Evolutionary conservation across 2,113 vertebrate genomes (phyloP).

Genomic region (Poeciliopsis turrubarensis): DNA sequence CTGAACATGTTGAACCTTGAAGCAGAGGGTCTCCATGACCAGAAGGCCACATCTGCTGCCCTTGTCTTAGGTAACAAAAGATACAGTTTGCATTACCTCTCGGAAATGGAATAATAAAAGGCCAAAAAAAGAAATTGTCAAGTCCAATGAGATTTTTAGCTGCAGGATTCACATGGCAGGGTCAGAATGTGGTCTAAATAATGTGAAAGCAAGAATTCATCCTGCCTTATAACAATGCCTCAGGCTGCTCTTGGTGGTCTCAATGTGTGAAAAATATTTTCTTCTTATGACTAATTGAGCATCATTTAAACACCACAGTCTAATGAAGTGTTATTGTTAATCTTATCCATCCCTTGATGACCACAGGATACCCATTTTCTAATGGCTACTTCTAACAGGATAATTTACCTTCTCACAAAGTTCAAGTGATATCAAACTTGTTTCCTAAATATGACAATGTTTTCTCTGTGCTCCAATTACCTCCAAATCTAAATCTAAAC

Average conservation of each 20-base stretch:
- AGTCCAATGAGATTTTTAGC: neutral
- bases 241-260: neutral
- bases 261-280: no score
- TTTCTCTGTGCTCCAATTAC: neutral
- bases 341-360: neutral
- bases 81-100: neutral
- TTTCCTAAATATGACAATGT: neutral
- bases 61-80: neutral
- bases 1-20: neutral
- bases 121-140: neutral
- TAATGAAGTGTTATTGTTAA: neutral
- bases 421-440: neutral
- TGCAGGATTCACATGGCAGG: neutral
- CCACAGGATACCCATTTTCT: neutral
- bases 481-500: neutral
- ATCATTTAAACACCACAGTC: no score
- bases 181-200: neutral
- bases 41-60: neutral
- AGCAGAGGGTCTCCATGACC: neutral
- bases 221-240: neutral
- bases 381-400: neutral
- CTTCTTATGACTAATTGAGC: no score
- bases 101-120: neutral
- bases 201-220: neutral
- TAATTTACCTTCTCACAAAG: neutral